Conservation (phyloP, 2,113 vertebrate genomes). For the Megaceryle torquata region DNA sequence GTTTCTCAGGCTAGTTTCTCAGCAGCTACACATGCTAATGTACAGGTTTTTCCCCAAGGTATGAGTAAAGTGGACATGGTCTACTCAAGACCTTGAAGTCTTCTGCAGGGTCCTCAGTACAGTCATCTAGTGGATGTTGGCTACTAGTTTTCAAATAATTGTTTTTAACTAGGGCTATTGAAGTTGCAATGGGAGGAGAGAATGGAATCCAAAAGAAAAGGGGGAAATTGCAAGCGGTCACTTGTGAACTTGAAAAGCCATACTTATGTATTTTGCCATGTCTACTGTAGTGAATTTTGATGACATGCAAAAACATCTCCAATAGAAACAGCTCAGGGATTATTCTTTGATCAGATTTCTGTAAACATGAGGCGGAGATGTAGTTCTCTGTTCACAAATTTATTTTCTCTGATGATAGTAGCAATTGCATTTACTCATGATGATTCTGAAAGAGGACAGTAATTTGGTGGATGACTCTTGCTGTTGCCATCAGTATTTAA, state of each 20-base stretch:
- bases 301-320: background rate
- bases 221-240: background rate
- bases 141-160: background rate
- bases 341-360: background rate
- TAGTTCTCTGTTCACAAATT: background rate
- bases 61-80: background rate
- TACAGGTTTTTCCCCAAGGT: background rate
- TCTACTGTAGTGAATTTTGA: background rate
- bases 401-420: background rate
- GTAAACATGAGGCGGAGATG: background rate
- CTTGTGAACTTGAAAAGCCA: background rate
- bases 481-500: background rate
- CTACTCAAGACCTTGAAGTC: background rate
- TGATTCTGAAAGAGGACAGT: background rate
- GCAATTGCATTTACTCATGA: background rate
- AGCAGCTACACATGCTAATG: background rate
- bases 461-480: background rate
- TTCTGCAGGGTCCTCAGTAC: background rate
- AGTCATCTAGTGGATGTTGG: background rate
- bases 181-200: background rate
- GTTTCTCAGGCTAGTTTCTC: background rate
- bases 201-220: background rate
- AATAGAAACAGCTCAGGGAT: background rate
- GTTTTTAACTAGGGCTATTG: background rate
- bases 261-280: background rate